These are phyloP conservation scores for Camponotus floridanus DNA, from an alignment of 1,140 invertebrate species.

Conservation along the genomic window DNA sequence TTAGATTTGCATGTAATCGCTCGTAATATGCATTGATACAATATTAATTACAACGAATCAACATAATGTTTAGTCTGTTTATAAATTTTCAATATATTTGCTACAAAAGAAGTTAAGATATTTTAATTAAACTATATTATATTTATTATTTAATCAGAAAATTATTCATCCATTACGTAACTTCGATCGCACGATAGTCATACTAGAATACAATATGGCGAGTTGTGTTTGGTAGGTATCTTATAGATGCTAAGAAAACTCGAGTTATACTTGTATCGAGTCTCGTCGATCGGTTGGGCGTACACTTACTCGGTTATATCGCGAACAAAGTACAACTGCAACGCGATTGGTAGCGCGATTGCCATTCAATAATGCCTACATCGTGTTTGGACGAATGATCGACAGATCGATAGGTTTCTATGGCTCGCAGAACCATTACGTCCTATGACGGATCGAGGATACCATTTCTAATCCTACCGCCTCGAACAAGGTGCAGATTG, in stretches of 20 bases:
- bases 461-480: conserved; percentile 40
- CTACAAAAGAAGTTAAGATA: no score
- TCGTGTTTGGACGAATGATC: conserved; percentile 29
- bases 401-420: conserved; percentile 34
- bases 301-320: background rate
- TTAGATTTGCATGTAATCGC: no score
- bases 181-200: background rate
- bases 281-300: background rate
- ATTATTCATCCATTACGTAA: background rate
- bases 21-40: no score
- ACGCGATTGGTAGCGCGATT: conserved; percentile 6
- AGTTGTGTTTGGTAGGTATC: background rate
- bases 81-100: no score
- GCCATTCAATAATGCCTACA: conserved; percentile 28
- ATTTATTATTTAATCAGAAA: no score
- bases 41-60: no score
- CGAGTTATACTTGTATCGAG: background rate
- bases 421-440: background rate
- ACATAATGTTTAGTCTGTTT: no score
- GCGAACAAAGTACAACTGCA: background rate
- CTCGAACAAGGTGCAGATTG: conserved; percentile 48
- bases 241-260: background rate
- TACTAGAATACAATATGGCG: background rate
- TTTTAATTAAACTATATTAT: no score
- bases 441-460: conserved; percentile 29